These are phyloP conservation scores for Poeciliopsis prolifica DNA, from an alignment of 2,113 vertebrate genomes.

Conservation along the genomic window DNA sequence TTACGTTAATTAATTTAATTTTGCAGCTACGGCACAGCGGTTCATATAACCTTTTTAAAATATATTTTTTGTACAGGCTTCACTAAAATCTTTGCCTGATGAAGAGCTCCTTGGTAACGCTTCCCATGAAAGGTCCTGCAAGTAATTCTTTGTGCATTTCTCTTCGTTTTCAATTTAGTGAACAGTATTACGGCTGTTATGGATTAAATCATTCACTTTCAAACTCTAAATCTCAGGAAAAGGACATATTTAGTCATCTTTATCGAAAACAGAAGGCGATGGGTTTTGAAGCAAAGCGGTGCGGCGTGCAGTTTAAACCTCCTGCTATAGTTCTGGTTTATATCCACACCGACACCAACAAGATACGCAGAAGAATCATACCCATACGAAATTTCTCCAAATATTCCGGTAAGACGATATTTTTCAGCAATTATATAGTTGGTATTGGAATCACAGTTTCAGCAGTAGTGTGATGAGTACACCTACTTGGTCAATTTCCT, in stretches of 20 bases:
- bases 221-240: neutral
- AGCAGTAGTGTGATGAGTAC: too few relatives aligned
- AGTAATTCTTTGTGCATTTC: neutral
- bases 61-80: constrained; percentile 25
- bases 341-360: constrained; percentile 70
- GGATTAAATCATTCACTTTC: neutral
- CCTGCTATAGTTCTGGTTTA: constrained; percentile 91
- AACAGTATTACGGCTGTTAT: neutral
- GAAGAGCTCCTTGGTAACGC: neutral
- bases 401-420: constrained; percentile 83
- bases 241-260: neutral
- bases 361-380: constrained; percentile 87
- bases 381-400: constrained; percentile 88
- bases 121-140: accelerated
- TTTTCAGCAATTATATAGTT: neutral
- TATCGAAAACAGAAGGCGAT: constrained; percentile 54
- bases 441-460: neutral
- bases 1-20: neutral
- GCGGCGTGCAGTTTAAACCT: constrained; percentile 88
- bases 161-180: neutral
- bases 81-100: neutral
- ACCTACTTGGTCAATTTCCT: too few relatives aligned
- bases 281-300: constrained; percentile 85
- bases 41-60: neutral
- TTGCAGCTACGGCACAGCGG: neutral